These are phyloP conservation scores for Lithobates sylvaticus DNA, from an alignment of 2,797 vertebrate species.

Conservation along the genomic window DNA sequence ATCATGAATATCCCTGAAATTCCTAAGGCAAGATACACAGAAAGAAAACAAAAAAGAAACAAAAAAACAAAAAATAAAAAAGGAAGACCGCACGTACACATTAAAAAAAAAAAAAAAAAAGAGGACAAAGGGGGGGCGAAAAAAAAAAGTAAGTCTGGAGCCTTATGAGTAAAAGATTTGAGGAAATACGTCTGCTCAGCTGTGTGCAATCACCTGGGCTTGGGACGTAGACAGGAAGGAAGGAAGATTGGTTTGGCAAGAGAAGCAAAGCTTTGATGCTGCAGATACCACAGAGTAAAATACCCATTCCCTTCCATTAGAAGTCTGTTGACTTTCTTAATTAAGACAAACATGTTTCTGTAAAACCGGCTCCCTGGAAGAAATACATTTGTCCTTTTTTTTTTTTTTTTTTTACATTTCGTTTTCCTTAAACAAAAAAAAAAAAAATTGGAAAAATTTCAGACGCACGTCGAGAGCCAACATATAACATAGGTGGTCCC, in stretches of 20 bases:
- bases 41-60: slow-evolving; percentile 66
- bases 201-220: slow-evolving; percentile 86
- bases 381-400: slow-evolving; percentile 32
- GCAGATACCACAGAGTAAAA: slow-evolving; percentile 80
- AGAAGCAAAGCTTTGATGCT: slow-evolving; percentile 79
- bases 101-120: slow-evolving; percentile 21
- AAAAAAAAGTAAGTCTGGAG: slow-evolving; percentile 66
- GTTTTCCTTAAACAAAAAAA: neutral
- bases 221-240: slow-evolving; percentile 81
- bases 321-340: slow-evolving; percentile 87
- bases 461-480: slow-evolving; percentile 74
- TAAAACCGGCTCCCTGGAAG: slow-evolving; percentile 77
- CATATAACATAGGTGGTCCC: slow-evolving; percentile 77
- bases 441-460: slow-evolving; percentile 76
- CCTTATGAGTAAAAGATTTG: slow-evolving; percentile 81
- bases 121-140: slow-evolving; percentile 38
- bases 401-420: too few relatives aligned
- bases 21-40: slow-evolving; percentile 77
- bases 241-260: slow-evolving; percentile 85
- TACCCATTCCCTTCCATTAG: slow-evolving; percentile 80
- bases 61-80: slow-evolving; percentile 50
- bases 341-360: slow-evolving; percentile 87
- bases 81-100: slow-evolving; percentile 54
- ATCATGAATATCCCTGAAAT: slow-evolving; percentile 84
- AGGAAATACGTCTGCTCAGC: slow-evolving; percentile 83